Evolutionary conservation across 2,888 invertebrate species (phyloP), one percentile per base, ranked within the genome.

Genomic region (Cephonodes hylas): DNA sequence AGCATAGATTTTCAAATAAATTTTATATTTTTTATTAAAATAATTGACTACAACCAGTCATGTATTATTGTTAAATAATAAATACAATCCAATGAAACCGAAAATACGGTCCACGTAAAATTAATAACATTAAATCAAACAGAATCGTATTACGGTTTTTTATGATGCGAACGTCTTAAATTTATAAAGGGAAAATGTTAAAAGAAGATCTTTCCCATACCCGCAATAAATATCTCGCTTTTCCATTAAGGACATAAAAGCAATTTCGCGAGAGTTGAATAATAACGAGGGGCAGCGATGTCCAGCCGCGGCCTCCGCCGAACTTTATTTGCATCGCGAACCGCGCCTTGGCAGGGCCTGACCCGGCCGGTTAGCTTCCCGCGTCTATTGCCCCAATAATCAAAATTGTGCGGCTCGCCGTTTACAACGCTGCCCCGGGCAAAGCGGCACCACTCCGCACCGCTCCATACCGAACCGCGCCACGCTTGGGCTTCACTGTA

Each of bases 221-320:
- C 80, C 83, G 85, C 87, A 89, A 90, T 89, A 89, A 88, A 90
- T 88, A 89, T 87, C 85, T 86, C 85, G 85, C 86, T 88, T 88
- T 89, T 89, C 90, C 90, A 91, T 90, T 91, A 90, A 86, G 86
- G 86, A 83, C 84, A 90, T 90, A 89, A 91, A 91, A 91, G 89
- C 88, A 86, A 90, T 91, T 89, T 84, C 83, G 85, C 90, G 89
- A 89, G 90, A 87, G 86, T 80, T 85, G 91, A 91, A 91, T 91
- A 92, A 90, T 88, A 91, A 91, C 85, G 89, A 90, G 88, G 90
- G 88, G 81, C 87, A 88, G 85, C 84, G 83, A 78, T 88, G 90
- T 89, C 89, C 90, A 85, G 85, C 80, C 81, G 81, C 79, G 83
- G 85, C 82, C 84, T 86, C 79, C 80, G 81, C 78, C 75, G 83